Conservation (phyloP, 2,797 vertebrate genomes). For the Gobio occitaniae region DNA sequence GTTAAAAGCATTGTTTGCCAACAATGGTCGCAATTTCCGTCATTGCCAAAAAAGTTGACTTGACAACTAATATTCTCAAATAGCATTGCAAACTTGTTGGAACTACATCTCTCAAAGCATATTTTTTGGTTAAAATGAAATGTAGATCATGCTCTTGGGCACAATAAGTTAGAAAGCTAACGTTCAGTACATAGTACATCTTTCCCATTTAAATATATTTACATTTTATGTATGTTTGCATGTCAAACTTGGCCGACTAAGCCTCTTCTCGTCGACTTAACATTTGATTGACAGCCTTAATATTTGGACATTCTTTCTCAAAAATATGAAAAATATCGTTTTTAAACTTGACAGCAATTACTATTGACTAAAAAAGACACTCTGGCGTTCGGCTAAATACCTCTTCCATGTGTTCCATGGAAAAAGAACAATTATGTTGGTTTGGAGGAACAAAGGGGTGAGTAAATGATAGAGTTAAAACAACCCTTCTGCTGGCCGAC, state of each 20-base stretch:
- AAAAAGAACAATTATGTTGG: neutral
- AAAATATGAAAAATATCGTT: neutral
- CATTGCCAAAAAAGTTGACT: neutral
- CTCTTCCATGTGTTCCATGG: neutral
- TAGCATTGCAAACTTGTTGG: too few relatives aligned
- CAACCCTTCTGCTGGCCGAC: slow-evolving; percentile 27
- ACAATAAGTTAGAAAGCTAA: neutral
- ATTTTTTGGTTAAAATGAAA: neutral
- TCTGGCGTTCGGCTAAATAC: neutral
- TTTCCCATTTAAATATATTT: neutral
- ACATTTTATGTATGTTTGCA: neutral
- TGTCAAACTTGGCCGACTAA: neutral
- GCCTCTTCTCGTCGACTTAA: neutral
- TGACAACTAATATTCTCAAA: too few relatives aligned
- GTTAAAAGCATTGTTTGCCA: neutral
- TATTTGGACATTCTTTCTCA: neutral
- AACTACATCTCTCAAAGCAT: too few relatives aligned
- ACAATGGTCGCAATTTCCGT: too few relatives aligned
- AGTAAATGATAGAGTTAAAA: neutral
- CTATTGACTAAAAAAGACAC: neutral
- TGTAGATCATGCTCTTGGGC: neutral
- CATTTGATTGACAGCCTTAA: neutral
- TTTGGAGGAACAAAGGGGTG: neutral
- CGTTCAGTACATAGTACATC: neutral
- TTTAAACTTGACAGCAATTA: neutral